phyloP scores from a whole-genome alignment of 1,140 invertebrate species.

The Pantala flavescens region DNA sequence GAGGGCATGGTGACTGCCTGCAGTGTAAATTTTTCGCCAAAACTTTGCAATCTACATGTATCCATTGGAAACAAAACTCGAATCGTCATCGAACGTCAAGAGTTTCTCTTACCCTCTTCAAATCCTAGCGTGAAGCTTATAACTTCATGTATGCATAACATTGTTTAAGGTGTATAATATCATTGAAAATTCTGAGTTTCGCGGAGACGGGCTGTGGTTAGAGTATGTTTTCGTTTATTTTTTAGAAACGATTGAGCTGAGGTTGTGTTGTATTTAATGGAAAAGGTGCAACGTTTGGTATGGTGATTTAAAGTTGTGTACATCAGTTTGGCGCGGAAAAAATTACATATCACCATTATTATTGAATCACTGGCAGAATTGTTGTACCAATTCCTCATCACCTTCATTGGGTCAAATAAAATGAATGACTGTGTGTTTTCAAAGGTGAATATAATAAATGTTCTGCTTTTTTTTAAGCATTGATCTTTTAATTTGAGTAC shows the following conservation, averaged over 20 bases:
- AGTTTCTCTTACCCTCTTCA: neutral
- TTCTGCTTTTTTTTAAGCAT: neutral
- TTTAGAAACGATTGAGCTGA: neutral
- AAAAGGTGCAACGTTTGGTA: neutral
- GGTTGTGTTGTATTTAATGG: neutral
- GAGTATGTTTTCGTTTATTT: neutral
- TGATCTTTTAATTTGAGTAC: neutral
- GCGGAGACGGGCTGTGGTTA: conserved; percentile 1
- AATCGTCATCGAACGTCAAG: neutral
- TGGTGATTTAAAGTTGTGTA: neutral
- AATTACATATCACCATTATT: conserved; percentile 5
- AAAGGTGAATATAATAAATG: conserved; percentile 8
- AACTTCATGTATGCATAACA: neutral
- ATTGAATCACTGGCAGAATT: neutral
- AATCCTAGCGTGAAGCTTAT: neutral
- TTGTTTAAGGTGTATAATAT: neutral
- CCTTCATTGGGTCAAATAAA: conserved; percentile 1
- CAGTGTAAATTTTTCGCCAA: neutral
- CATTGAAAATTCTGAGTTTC: neutral
- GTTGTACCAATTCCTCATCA: conserved; percentile 3
- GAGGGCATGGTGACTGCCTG: neutral
- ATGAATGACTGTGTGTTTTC: neutral
- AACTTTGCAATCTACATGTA: neutral
- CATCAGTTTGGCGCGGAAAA: neutral
- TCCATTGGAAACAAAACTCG: neutral